A percentile compares a stretch with the other conserved stretches of the same genome.
These are phyloP conservation scores for Heliothis peltigera DNA, from an alignment of 2,888 invertebrate species.

Conservation along the genomic window DNA sequence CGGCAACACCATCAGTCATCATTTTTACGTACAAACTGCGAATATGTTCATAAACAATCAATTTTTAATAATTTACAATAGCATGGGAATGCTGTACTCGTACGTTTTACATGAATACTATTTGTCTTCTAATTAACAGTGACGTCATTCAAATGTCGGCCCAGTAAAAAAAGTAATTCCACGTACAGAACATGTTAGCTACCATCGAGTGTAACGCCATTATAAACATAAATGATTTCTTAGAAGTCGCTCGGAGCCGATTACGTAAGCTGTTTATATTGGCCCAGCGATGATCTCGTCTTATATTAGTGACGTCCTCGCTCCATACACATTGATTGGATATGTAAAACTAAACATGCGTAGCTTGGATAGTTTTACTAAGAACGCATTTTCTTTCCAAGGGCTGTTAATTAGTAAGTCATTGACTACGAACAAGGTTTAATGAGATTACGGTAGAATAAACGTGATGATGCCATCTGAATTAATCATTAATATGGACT, in stretches of 20 bases:
- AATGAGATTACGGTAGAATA: slow-evolving; percentile 45
- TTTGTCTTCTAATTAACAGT: slow-evolving; percentile 70
- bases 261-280: slow-evolving; percentile 81
- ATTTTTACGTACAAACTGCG: slow-evolving; percentile 52
- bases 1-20: slow-evolving; percentile 55
- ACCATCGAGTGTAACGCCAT: slow-evolving; percentile 73
- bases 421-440: slow-evolving; percentile 40
- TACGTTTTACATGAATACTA: slow-evolving; percentile 63
- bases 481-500: slow-evolving; percentile 25
- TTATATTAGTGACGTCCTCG: slow-evolving; percentile 60
- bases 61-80: slow-evolving; percentile 60
- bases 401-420: slow-evolving; percentile 40
- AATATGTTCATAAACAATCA: slow-evolving; percentile 58
- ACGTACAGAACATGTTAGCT: slow-evolving; percentile 73
- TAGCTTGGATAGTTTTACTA: slow-evolving; percentile 25
- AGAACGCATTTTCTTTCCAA: slow-evolving; percentile 36
- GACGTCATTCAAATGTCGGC: slow-evolving; percentile 76
- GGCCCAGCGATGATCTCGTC: slow-evolving; percentile 68
- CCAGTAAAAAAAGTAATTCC: slow-evolving; percentile 75
- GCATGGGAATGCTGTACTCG: slow-evolving; percentile 68
- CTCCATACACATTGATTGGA: slow-evolving; percentile 50
- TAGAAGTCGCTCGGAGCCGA: slow-evolving; percentile 75
- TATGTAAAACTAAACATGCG: slow-evolving; percentile 48
- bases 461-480: slow-evolving; percentile 27
- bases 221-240: slow-evolving; percentile 81